Conservation (phyloP, 2,888 invertebrate genomes). For the Resseliella maxima region DNA sequence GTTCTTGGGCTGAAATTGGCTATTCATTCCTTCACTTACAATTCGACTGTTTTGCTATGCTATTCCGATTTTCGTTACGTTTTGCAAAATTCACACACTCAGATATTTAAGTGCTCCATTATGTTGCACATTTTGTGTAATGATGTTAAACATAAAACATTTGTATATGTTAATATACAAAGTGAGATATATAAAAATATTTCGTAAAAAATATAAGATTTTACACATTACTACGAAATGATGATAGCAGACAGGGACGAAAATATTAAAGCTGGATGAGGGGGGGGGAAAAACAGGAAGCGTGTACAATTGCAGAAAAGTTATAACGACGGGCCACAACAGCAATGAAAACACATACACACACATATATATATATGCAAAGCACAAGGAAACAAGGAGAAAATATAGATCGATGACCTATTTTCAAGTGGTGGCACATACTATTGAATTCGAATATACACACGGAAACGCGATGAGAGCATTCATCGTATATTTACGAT, state of each 20-base stretch:
- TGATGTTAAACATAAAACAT: not conserved
- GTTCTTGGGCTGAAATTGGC: no score
- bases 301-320: slow-evolving; percentile 1
- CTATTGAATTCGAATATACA: slow-evolving; percentile 37
- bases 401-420: slow-evolving; percentile 47
- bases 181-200: no score
- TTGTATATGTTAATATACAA: no score
- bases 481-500: not conserved
- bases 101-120: not conserved
- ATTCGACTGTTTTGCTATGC: no score
- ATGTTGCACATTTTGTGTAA: not conserved
- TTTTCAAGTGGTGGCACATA: slow-evolving; percentile 53
- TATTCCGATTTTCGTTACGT: no score
- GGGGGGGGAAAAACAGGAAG: not conserved
- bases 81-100: not conserved
- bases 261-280: not conserved
- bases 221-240: not conserved
- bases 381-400: slow-evolving; percentile 49
- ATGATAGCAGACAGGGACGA: not conserved
- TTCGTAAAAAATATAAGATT: slow-evolving; percentile 1
- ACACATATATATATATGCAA: no score
- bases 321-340: slow-evolving; percentile 28
- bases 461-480: not conserved
- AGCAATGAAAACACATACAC: slow-evolving; percentile 29
- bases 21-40: no score